These are phyloP conservation scores for Ecdyonurus torrentis DNA, from an alignment of 2,888 invertebrate species.

Conservation along the genomic window DNA sequence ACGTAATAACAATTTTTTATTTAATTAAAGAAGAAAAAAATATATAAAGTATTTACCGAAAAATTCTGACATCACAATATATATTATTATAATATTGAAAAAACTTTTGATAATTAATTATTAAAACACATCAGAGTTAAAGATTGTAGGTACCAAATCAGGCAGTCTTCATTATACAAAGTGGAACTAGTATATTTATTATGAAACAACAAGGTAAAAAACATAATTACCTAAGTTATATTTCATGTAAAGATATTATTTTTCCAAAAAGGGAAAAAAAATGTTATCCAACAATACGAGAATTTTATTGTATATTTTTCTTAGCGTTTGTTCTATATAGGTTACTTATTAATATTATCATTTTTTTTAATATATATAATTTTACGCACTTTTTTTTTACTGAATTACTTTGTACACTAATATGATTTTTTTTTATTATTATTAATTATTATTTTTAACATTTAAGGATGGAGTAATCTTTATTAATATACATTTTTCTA, in stretches of 20 bases:
- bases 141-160: background rate
- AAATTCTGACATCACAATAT: too few relatives aligned
- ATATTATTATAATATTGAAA: too few relatives aligned
- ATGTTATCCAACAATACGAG: background rate
- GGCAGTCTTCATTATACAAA: background rate
- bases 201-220: background rate
- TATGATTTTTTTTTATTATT: too few relatives aligned
- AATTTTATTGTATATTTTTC: background rate
- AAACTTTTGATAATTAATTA: too few relatives aligned
- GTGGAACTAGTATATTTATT: background rate
- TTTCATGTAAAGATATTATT: too few relatives aligned
- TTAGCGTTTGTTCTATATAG: too few relatives aligned
- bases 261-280: background rate
- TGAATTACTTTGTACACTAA: background rate
- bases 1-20: too few relatives aligned
- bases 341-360: background rate
- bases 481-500: background rate
- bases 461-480: background rate
- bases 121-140: too few relatives aligned
- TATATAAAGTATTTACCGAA: too few relatives aligned
- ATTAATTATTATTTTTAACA: background rate
- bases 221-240: background rate
- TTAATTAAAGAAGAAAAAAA: too few relatives aligned
- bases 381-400: background rate
- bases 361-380: background rate